Conservation (phyloP, 2,797 vertebrate genomes). For the Molothrus ater region DNA sequence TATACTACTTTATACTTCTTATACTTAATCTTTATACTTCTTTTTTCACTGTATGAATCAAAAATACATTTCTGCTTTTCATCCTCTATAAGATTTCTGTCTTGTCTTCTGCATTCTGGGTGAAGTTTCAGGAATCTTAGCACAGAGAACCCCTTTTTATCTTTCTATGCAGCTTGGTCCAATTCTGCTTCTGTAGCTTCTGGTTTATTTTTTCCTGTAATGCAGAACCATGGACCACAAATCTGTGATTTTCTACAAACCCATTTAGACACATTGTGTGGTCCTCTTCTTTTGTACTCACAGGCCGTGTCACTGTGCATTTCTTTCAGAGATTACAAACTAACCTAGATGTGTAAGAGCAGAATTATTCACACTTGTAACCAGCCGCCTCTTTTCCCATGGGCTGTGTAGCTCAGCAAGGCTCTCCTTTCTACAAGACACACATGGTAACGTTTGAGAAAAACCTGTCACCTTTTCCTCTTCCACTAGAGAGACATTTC, state of each 20-base stretch:
- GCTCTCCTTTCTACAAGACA: background rate
- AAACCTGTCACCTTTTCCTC: background rate
- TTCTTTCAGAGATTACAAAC: background rate
- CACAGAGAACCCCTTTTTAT: background rate
- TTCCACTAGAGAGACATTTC: background rate
- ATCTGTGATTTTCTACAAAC: background rate
- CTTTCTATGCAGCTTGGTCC: background rate
- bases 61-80: background rate
- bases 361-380: background rate
- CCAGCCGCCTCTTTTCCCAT: background rate
- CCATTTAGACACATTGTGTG: background rate
- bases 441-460: background rate
- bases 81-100: background rate
- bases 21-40: background rate
- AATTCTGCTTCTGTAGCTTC: background rate
- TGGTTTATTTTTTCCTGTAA: background rate
- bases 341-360: background rate
- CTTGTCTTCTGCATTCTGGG: background rate
- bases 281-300: background rate
- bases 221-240: background rate
- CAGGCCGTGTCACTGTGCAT: background rate
- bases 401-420: background rate
- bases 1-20: too few species aligned
- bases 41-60: background rate
- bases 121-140: background rate